These are phyloP conservation scores for Ethmia dodecea DNA, from an alignment of 2,888 invertebrate species.

Conservation along the genomic window DNA sequence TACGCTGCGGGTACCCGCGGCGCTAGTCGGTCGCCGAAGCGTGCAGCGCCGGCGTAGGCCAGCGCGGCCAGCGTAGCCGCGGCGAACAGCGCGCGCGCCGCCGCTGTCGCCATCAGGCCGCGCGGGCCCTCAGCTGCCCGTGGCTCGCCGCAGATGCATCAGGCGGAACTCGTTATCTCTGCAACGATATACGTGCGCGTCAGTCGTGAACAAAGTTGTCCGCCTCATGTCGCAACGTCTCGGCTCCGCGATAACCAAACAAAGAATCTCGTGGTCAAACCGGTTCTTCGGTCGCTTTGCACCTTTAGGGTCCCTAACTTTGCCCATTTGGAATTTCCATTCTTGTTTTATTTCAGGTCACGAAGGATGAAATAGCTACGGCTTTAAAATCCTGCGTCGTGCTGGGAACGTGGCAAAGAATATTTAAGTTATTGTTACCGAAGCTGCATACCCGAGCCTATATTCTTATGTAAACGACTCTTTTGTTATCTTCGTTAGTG, in stretches of 20 bases:
- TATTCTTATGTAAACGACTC: constrained; percentile 7
- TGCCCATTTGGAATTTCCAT: constrained; percentile 57
- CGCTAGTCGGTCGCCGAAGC: constrained; percentile 61
- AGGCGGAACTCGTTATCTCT: constrained; percentile 45
- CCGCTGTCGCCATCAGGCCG: constrained; percentile 57
- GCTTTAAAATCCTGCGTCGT: constrained; percentile 31
- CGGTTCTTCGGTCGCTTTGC: constrained; percentile 55
- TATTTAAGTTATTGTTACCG: constrained; percentile 10
- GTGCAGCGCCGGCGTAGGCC: constrained; percentile 42
- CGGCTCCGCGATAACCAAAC: constrained; percentile 50
- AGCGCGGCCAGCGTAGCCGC: constrained; percentile 49
- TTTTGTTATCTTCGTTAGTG: no score
- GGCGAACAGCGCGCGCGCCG: constrained; percentile 50
- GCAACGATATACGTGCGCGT: constrained; percentile 41
- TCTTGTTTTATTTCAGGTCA: constrained; percentile 54
- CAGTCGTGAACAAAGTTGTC: constrained; percentile 30
- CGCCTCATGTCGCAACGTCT: constrained; percentile 37
- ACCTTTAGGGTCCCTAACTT: constrained; percentile 62
- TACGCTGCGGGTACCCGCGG: constrained; percentile 62
- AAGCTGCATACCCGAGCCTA: constrained; percentile 2
- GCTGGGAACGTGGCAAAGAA: constrained; percentile 32
- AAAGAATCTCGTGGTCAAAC: constrained; percentile 58
- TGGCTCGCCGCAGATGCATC: constrained; percentile 48
- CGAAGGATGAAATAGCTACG: constrained; percentile 38
- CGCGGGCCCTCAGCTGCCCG: constrained; percentile 58